A percentile compares a stretch with the other conserved stretches of the same genome.
phyloP scores from a whole-genome alignment of 64 coral and sea anemone species.

The Anthopleura sola region DNA sequence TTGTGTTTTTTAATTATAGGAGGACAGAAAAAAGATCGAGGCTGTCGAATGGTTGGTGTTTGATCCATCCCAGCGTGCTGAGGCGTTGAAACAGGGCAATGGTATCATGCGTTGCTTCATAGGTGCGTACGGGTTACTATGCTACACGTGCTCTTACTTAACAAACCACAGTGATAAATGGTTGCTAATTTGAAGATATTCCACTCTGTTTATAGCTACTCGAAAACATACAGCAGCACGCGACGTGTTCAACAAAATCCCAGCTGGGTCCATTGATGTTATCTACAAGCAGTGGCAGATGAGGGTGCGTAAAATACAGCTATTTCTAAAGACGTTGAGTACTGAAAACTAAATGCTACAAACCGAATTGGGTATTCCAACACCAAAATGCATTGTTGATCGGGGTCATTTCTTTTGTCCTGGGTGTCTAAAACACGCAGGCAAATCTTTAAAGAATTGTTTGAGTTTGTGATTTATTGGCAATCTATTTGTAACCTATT shows the following conservation, averaged over 20 bases:
- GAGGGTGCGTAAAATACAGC: conserved; percentile 37
- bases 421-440: too few species aligned
- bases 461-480: too few species aligned
- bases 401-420: too few species aligned
- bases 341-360: too few species aligned
- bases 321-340: too few species aligned
- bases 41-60: conserved; percentile 98
- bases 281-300: conserved; percentile 92
- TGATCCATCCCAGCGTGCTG: conserved; percentile 90
- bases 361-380: too few species aligned
- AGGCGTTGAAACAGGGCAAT: conserved; percentile 94
- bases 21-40: conserved; percentile 94
- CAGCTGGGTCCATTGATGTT: conserved; percentile 77
- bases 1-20: conserved; percentile 12
- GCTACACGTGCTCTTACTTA: too few species aligned
- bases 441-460: too few species aligned
- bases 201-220: conserved; percentile 43
- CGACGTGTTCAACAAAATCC: conserved; percentile 88
- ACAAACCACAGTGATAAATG: too few species aligned
- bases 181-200: too few species aligned
- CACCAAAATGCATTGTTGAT: too few species aligned
- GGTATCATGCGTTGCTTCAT: conserved; percentile 97
- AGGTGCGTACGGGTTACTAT: conserved; percentile 43
- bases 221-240: conserved; percentile 88
- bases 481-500: too few species aligned